Evolutionary conservation across 2,797 vertebrate species (phyloP).

Genomic region (Streptopelia turtur): DNA sequence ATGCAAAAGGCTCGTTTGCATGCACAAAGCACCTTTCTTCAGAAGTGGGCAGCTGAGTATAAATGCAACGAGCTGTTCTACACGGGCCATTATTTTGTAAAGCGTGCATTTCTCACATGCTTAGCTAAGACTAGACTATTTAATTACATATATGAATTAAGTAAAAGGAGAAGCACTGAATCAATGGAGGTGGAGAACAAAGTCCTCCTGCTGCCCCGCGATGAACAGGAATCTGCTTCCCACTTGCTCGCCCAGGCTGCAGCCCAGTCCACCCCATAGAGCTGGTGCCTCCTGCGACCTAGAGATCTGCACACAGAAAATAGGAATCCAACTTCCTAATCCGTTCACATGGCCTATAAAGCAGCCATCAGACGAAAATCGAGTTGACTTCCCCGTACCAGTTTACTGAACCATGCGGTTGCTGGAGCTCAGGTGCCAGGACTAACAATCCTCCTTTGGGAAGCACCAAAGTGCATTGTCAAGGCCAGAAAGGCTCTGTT

Average conservation of each 20-base stretch:
- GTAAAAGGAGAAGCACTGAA: not conserved
- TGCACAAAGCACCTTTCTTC: not conserved
- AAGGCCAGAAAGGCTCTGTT: not conserved
- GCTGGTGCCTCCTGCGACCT: not conserved
- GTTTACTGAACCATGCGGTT: not conserved
- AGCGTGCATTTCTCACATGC: not conserved
- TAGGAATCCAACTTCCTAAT: not conserved
- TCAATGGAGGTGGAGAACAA: not conserved
- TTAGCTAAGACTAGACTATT: not conserved
- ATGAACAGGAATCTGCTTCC: not conserved
- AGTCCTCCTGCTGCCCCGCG: not conserved
- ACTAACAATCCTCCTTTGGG: not conserved
- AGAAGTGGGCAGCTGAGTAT: not conserved
- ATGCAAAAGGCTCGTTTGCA: not conserved
- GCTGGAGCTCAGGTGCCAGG: not conserved
- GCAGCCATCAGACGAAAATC: not conserved
- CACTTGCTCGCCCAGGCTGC: not conserved
- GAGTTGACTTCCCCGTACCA: not conserved
- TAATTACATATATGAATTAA: not conserved
- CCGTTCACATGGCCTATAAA: not conserved
- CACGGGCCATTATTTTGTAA: not conserved
- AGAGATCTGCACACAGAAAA: not conserved
- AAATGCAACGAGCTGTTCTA: not conserved
- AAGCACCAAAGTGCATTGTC: slow-evolving; percentile 10
- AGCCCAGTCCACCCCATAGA: not conserved